phyloP scores from a whole-genome alignment of 2,113 vertebrate species.

The Centropristis striata region DNA sequence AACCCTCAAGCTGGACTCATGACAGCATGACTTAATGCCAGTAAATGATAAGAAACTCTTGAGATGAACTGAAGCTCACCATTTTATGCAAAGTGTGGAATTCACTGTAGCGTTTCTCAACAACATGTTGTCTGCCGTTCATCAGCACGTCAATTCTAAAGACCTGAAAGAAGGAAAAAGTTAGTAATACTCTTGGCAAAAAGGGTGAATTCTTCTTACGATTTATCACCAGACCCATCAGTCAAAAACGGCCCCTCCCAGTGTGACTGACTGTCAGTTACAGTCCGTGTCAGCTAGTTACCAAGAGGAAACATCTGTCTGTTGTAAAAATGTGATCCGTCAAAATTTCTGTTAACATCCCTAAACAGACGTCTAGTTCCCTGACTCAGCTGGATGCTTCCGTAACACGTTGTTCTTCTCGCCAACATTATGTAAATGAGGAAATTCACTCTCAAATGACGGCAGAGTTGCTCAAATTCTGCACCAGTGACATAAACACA shows the following conservation, averaged over 20 bases:
- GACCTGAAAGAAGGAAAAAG: conserved; percentile 85
- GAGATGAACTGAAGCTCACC: conserved; percentile 83
- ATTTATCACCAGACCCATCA: conserved; percentile 15
- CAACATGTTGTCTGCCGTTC: conserved; percentile 94
- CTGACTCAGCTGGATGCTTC: conserved; percentile 22
- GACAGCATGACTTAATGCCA: neutral
- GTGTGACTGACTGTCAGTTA: neutral
- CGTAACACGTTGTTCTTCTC: neutral
- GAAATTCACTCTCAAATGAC: conserved; percentile 42
- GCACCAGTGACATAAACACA: neutral
- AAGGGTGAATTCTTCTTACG: neutral
- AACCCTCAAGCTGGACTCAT: neutral
- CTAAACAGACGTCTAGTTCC: conserved; percentile 39
- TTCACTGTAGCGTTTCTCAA: conserved; percentile 99
- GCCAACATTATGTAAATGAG: conserved; percentile 25
- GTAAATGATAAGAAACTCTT: neutral
- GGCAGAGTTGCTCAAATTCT: conserved; percentile 1
- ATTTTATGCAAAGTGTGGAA: conserved; percentile 98
- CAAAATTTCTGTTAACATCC: conserved; percentile 22
- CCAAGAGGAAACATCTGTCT: conserved; percentile 70
- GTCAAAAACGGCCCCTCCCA: conserved; percentile 4
- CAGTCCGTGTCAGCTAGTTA: conserved; percentile 42
- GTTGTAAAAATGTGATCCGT: conserved; percentile 11
- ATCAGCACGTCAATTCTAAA: conserved; percentile 97
- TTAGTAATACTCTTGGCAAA: neutral